These are phyloP conservation scores for Pocota personata DNA, from an alignment of 2,888 invertebrate species.

Conservation along the genomic window DNA sequence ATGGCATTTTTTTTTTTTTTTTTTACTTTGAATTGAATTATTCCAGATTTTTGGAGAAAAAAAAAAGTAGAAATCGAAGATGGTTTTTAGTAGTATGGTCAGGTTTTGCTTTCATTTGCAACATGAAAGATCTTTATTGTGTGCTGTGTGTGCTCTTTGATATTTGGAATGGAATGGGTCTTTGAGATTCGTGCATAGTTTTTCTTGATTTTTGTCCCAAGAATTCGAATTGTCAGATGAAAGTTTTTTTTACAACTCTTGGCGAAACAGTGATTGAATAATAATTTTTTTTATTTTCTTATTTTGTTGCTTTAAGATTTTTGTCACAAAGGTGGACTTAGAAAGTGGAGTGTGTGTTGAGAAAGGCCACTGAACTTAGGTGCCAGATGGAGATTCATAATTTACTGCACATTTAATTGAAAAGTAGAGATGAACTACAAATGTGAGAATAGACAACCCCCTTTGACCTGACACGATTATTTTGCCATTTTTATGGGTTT, in stretches of 20 bases:
- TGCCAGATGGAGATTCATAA: constrained; percentile 12
- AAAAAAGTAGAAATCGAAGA: constrained; percentile 69
- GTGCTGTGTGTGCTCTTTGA: constrained; percentile 38
- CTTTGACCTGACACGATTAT: background rate
- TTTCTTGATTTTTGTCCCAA: constrained; percentile 58
- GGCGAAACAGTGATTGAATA: constrained; percentile 65
- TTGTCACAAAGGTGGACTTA: constrained; percentile 67
- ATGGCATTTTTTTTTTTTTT: constrained; percentile 45
- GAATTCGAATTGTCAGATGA: constrained; percentile 65
- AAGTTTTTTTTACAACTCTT: constrained; percentile 48
- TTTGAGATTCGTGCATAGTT: constrained; percentile 51
- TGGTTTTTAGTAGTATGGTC: constrained; percentile 64
- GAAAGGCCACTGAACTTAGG: constrained; percentile 49
- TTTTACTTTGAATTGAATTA: constrained; percentile 55
- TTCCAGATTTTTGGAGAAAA: constrained; percentile 45
- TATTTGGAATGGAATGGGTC: constrained; percentile 45
- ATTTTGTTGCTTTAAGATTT: constrained; percentile 42
- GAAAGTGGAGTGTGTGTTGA: constrained; percentile 61
- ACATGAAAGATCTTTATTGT: constrained; percentile 52
- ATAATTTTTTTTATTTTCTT: constrained; percentile 53
- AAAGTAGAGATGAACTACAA: background rate
- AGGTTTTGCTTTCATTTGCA: constrained; percentile 72
- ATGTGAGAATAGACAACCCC: background rate
- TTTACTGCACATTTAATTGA: constrained; percentile 3
- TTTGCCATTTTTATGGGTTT: background rate